phyloP scores from a whole-genome alignment of 2,888 invertebrate species.

The Ellobium chinense region DNA sequence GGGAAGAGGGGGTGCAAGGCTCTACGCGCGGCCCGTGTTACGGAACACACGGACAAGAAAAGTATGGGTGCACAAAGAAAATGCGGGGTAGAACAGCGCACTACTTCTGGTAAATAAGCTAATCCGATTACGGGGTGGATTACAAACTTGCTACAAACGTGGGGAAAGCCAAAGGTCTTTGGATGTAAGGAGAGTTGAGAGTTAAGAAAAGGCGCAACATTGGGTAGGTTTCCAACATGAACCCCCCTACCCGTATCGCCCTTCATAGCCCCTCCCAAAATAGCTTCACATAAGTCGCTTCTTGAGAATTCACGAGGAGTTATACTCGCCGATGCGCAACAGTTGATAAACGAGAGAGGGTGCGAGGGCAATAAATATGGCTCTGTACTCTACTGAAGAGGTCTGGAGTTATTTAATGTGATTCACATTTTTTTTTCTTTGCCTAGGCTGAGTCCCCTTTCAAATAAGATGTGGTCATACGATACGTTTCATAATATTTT shows the following conservation, averaged over 20 bases:
- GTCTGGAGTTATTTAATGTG: too few relatives aligned
- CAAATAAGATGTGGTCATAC: too few relatives aligned
- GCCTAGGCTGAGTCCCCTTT: too few relatives aligned
- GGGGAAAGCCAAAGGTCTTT: not conserved
- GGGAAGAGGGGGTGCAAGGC: conserved; percentile 44
- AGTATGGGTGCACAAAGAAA: not conserved
- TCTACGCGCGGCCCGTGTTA: not conserved
- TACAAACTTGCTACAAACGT: not conserved
- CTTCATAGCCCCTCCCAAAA: not conserved
- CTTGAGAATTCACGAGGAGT: not conserved
- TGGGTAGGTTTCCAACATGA: not conserved
- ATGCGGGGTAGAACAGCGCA: not conserved
- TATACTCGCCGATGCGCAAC: conserved; percentile 8
- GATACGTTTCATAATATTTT: too few relatives aligned
- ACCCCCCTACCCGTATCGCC: not conserved
- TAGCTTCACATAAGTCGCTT: not conserved
- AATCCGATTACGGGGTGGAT: not conserved
- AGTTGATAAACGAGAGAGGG: not conserved
- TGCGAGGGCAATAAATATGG: not conserved
- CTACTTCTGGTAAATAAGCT: not conserved
- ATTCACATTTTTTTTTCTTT: too few relatives aligned
- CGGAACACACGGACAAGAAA: not conserved
- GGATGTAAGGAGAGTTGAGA: too few relatives aligned
- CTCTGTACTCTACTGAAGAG: too few relatives aligned
- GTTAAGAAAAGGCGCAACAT: too few relatives aligned